Evolutionary conservation across 2,113 vertebrate species (phyloP), one percentile per base, ranked within the genome.

Genomic region (Phrynocephalus versicolor): DNA sequence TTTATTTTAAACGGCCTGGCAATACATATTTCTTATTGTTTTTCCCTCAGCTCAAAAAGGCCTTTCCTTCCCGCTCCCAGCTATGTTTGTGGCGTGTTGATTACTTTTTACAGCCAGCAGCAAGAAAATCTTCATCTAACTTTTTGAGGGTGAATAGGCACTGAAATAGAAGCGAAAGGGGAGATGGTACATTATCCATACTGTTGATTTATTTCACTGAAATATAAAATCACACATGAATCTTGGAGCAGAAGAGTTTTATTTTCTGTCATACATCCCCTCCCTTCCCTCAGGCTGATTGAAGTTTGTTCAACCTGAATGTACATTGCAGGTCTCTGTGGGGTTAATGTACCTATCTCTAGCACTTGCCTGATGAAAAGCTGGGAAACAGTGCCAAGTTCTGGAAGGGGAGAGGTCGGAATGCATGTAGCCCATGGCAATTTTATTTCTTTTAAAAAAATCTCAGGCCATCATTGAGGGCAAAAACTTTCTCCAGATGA

Each of bases 1-100:
- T 93, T 90, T 87, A 81, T 92, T 95, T 94, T 92, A 89, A 94
- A 94, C 89, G 79, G n/a, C 62, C 92, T 89, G 91, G 89, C 90
- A 90, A 91, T 82, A 67, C 33, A 73, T 55, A 89, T 87, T 81
- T 79, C 74, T 55, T 88, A 82, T 37, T 77, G 80, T 79, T 90
- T 90, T 51, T 72, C 19, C 19, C 39, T 51, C 86, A 62, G 12
- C 64, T 86, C 37, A 18, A 80, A 82, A 75, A 70, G 33, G 3
- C 35, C 91, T 72, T 90, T 89, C 79, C 15, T 3, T 87, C 45
- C 45, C 60, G 82, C 76, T 89, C 45, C 45, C 45, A 51, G 10
- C 79, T 45, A 1, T 0, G 9, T 74, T 30, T 73, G 77, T 86
- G 84, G 81, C n/a, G n/a, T 79, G 15, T n/a, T 37, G 0, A 1